Evolutionary conservation across 2,113 vertebrate species (phyloP).

Genomic region (Pseudorectes ferrugineus): DNA sequence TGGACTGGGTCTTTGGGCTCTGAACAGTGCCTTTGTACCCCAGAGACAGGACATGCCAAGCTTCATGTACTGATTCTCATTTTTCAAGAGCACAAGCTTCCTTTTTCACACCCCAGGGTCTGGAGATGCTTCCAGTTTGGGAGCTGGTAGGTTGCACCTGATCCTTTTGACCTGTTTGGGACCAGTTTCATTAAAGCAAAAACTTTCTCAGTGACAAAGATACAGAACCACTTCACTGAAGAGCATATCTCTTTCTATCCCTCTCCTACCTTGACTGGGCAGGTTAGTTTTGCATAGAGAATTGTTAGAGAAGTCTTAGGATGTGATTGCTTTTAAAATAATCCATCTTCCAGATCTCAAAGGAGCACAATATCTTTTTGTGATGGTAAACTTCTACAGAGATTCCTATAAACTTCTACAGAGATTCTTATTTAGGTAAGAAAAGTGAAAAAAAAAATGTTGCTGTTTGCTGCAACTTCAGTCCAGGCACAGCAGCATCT

Average conservation of each 20-base stretch:
- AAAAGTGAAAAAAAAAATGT: not conserved
- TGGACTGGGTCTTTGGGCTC: not conserved
- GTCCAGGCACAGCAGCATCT: slow-evolving; percentile 4
- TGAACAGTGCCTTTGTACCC: not conserved
- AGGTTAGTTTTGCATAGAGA: not conserved
- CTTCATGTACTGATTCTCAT: not conserved
- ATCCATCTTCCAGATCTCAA: not conserved
- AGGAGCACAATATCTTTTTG: not conserved
- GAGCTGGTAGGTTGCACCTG: not conserved
- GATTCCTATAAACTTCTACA: not conserved
- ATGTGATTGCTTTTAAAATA: not conserved
- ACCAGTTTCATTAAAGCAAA: not conserved
- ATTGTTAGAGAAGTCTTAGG: not conserved
- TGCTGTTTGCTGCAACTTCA: not conserved
- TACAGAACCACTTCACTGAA: not conserved
- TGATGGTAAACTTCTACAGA: not conserved
- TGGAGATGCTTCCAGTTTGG: not conserved
- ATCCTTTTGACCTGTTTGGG: not conserved
- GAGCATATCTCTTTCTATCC: not conserved
- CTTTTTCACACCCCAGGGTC: not conserved
- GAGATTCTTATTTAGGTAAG: not conserved
- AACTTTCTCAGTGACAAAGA: not conserved
- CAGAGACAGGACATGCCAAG: not conserved
- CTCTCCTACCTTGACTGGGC: not conserved
- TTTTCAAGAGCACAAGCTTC: not conserved